These are phyloP conservation scores for Drosophila phalerata DNA, from an alignment of 2,888 invertebrate genomes.

Conservation along the genomic window DNA sequence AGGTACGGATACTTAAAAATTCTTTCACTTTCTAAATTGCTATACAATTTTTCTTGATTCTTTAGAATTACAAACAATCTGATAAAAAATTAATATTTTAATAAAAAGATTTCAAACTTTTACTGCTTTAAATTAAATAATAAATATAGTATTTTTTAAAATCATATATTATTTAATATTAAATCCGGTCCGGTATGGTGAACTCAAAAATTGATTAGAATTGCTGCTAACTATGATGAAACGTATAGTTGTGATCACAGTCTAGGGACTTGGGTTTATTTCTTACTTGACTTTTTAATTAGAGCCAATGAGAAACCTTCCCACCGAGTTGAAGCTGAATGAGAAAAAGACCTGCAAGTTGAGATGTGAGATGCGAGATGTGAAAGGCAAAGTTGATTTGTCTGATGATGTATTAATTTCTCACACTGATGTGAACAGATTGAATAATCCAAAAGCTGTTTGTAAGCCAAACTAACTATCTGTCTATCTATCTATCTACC, in stretches of 20 bases:
- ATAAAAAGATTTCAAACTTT: too few species aligned
- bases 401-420: slow-evolving; percentile 77
- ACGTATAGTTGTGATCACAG: slow-evolving; percentile 1
- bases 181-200: background rate
- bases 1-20: too few species aligned
- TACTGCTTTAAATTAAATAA: too few species aligned
- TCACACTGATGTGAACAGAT: slow-evolving; percentile 71
- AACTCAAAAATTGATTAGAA: background rate
- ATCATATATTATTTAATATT: background rate
- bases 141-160: too few species aligned
- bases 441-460: slow-evolving; percentile 64
- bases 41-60: background rate
- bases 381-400: slow-evolving; percentile 59
- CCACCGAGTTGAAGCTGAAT: slow-evolving; percentile 22
- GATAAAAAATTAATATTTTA: too few species aligned
- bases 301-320: slow-evolving; percentile 47
- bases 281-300: slow-evolving; percentile 53
- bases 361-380: slow-evolving; percentile 19
- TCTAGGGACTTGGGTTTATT: background rate
- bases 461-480: slow-evolving; percentile 40
- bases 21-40: background rate
- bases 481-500: slow-evolving; percentile 19
- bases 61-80: background rate
- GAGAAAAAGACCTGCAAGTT: slow-evolving; percentile 2
- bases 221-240: background rate